Conservation (phyloP, 2,113 vertebrate genomes). For the Bufo gargarizans region DNA sequence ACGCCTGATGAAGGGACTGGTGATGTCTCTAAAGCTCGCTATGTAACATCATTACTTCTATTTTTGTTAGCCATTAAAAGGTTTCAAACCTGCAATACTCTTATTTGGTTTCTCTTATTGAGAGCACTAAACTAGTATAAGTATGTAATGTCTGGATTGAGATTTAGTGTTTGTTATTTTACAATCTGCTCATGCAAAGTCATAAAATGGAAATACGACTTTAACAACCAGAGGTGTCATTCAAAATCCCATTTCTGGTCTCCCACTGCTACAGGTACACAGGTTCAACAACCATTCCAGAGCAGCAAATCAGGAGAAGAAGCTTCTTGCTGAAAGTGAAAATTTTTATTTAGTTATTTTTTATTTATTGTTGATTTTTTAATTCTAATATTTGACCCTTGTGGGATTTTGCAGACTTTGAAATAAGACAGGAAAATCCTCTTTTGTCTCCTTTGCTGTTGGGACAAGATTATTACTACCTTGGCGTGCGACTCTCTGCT, state of each 20-base stretch:
- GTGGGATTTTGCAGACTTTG: neutral
- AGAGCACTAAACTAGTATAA: neutral
- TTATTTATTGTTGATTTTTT: neutral
- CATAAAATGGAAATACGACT: constrained; percentile 12
- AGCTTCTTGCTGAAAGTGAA: neutral
- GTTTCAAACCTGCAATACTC: too few relatives aligned
- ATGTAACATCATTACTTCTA: too few relatives aligned
- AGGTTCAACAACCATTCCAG: neutral
- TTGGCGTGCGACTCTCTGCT: neutral
- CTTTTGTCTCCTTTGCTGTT: neutral
- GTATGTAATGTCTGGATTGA: neutral
- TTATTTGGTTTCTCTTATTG: too few relatives aligned
- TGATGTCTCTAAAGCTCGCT: too few relatives aligned
- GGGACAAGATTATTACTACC: constrained; percentile 8
- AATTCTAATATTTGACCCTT: constrained; percentile 17
- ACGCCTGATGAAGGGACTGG: too few relatives aligned
- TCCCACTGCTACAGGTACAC: neutral
- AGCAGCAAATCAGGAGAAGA: neutral
- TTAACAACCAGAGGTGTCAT: neutral
- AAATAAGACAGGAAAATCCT: constrained; percentile 14
- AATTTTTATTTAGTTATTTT: neutral
- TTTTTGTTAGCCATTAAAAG: too few relatives aligned
- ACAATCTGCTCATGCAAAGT: neutral
- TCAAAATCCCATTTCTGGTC: constrained; percentile 31
- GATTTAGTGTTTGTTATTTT: neutral